Evolutionary conservation across 2,888 invertebrate genomes (phyloP).

Genomic region (Deilephila elpenor): DNA sequence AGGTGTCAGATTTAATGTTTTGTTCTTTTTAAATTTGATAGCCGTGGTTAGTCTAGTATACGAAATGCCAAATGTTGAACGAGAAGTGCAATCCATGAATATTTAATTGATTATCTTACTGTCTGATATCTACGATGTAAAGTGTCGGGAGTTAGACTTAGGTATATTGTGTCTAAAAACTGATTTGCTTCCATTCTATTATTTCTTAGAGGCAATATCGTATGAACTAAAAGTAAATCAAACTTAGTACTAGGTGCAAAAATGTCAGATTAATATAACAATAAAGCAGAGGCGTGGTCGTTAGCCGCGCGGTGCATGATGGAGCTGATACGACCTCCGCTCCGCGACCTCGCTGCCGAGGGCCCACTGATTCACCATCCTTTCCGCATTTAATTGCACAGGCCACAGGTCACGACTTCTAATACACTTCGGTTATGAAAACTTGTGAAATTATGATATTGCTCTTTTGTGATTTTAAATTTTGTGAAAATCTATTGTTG

Average conservation of each 20-base stretch:
- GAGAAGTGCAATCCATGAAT: too few relatives aligned
- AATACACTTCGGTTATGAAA: constrained; percentile 21
- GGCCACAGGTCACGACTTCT: constrained; percentile 40
- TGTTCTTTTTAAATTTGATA: too few relatives aligned
- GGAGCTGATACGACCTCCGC: constrained; percentile 59
- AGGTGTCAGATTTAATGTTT: too few relatives aligned
- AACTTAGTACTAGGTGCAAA: constrained; percentile 43
- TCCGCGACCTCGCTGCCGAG: constrained; percentile 62
- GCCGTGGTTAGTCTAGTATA: too few relatives aligned
- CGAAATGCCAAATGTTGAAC: too few relatives aligned
- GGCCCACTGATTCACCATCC: constrained; percentile 54
- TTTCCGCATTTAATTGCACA: constrained; percentile 48
- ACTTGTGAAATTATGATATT: constrained; percentile 20
- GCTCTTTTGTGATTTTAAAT: not conserved
- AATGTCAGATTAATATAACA: constrained; percentile 62
- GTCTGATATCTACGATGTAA: too few relatives aligned
- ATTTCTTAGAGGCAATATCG: too few relatives aligned
- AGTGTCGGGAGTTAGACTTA: too few relatives aligned
- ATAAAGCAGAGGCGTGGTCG: constrained; percentile 64
- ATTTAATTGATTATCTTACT: too few relatives aligned
- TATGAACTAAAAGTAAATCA: not conserved
- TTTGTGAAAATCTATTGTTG: not conserved
- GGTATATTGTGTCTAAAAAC: too few relatives aligned
- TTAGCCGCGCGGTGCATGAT: constrained; percentile 48
- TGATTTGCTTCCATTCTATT: too few relatives aligned